Base-by-base conservation (phyloP, 2,797 vertebrate species). In the Ceyx erithaca region DNA sequence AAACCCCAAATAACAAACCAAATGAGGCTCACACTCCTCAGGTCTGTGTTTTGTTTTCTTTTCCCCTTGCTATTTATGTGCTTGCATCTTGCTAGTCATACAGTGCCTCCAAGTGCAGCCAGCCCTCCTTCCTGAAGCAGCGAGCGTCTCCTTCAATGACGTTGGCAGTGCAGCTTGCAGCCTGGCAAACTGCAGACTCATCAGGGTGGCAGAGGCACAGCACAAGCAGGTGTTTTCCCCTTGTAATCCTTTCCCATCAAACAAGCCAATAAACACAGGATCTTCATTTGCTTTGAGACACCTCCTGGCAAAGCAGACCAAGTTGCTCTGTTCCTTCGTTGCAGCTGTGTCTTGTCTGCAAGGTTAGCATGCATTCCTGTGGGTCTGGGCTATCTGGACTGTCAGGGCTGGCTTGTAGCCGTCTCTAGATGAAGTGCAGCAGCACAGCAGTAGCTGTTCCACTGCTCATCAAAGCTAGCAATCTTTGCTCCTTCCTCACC, bases 231-330 rank as follows among this genome's bases (percentile, higher is more conserved):
- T 89, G 64, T 48, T 70, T 90, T 70, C 18, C 30, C 35, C 31
- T 57, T 51, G 76, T 86, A 88, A 94, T 77, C 63, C 57, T 70
- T 84, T 54, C 35, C 59, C 0, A 0, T 63, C 30, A 51, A 69
- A 92, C 67, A 66, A 89, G 40, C 33, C 67, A 84, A 68, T 40
- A 90, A 92, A 85, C 6, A 61, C 21, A 16, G 80, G 86, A 82
- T 45, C 64, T 84, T 80, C 31, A 9, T 86, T 90, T 92, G 66
- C 79, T 86, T 80, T 77, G 59, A 90, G 81, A 81, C 48, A 61
- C 48, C 26, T 66, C 37, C 10, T 83, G 84, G 77, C 70, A 92
- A 87, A 72, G 28, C 67, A 89, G 81, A 89, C 78, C 26, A 43
- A 77, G 57, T 37, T 75, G 54, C 40, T 51, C 41, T 76, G 70